Evolutionary conservation across 2,888 invertebrate species (phyloP), one percentile per base, ranked within the genome.

Genomic region (Chrysotoxum bicinctum): DNA sequence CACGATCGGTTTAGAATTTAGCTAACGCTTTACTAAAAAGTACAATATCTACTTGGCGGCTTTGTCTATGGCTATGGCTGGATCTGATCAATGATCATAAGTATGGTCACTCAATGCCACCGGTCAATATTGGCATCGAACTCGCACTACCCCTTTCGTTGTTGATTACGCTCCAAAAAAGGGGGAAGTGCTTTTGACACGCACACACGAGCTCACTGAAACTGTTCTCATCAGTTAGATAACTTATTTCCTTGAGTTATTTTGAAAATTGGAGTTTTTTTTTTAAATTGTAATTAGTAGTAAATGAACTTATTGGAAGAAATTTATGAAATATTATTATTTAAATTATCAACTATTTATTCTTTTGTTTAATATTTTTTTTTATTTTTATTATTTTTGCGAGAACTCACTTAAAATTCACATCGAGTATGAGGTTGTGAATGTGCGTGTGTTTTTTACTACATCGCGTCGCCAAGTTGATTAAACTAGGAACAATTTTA

Each of bases 21-120:
- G 80, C 80, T 72, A 76, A 80, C 70, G 79, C 50, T 32, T 45
- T 64, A 79, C 83, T 84, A 72, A 75, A 80, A 80, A 60, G 60
- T 72, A 76, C 70, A 56, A 83, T 73, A 82, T 73, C 77, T 52
- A 84, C 69, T 70, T 62, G 64, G 81, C 66, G 48, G 76, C 85
- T 80, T 81, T 85, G 80, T 81, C 58, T 21, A 66, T 72, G 66
- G 76, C n/a, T 54, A 80, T 72, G 68, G 62, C 54, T 30, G 60
- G 30, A 1, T 52, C 52, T 54, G 58, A 35, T 58, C 58, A 54
- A 30, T 58, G 58, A 79, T 84, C 58, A 68, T 79, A 68, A 80
- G 76, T 85, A 81, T 80, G 80, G 85, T 50, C 73, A 69, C 68
- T 85, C 85, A 85, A 85, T 85, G 85, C 37, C 81, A 81, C 48